These are phyloP conservation scores for Cinara cedri DNA, from an alignment of 2,888 invertebrate species.

Conservation along the genomic window DNA sequence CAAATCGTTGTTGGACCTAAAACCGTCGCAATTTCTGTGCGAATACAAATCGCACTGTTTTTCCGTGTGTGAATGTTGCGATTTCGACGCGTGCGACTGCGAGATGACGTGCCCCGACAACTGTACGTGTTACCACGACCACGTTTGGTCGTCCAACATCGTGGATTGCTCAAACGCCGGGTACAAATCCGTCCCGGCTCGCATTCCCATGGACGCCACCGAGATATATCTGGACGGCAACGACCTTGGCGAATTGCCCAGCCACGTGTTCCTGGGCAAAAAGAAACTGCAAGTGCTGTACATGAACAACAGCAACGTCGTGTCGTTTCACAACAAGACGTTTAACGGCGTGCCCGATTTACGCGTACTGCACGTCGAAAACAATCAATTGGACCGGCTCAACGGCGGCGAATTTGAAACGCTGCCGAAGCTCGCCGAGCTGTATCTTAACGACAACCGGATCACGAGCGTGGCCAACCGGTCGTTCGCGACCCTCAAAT, in stretches of 20 bases:
- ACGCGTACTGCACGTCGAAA: constrained; percentile 82
- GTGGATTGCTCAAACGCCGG: constrained; percentile 86
- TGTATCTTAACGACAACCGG: constrained; percentile 78
- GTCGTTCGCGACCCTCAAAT: constrained; percentile 76
- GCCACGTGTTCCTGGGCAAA: constrained; percentile 89
- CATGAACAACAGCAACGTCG: constrained; percentile 87
- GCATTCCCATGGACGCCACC: constrained; percentile 94
- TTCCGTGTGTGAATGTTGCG: constrained; percentile 93
- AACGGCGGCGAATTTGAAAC: constrained; percentile 83
- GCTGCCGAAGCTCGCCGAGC: constrained; percentile 80
- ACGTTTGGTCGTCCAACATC: constrained; percentile 90
- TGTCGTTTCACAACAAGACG: constrained; percentile 84
- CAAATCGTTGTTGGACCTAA: constrained; percentile 57
- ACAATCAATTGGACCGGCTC: constrained; percentile 80
- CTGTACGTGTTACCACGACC: constrained; percentile 94
- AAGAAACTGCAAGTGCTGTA: constrained; percentile 87
- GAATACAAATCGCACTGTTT: constrained; percentile 92
- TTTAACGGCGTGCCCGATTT: constrained; percentile 85
- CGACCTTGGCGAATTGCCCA: constrained; percentile 82
- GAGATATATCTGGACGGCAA: constrained; percentile 93
- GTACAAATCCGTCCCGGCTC: constrained; percentile 83
- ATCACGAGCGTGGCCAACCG: constrained; percentile 76
- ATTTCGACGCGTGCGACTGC: constrained; percentile 96
- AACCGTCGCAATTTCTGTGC: constrained; percentile 78
- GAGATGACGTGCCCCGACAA: constrained; percentile 94